Evolutionary conservation across 2,888 invertebrate genomes (phyloP), one percentile per base, ranked within the genome.

Genomic region (Drosophila cognata): DNA sequence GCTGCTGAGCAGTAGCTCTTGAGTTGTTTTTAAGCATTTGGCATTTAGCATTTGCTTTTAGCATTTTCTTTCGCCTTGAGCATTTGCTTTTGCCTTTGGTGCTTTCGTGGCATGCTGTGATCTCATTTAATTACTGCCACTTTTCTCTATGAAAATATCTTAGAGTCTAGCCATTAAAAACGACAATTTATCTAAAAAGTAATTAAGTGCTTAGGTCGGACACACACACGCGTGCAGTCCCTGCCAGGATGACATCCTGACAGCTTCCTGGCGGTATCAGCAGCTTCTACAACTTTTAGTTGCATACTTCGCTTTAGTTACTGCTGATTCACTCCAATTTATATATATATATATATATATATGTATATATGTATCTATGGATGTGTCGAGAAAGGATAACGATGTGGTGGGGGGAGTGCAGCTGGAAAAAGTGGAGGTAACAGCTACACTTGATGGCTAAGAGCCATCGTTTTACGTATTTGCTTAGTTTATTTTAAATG

Each of bases 181-280:
- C 82, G 86, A 88, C 90, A 88, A 90, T 90, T 88, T 88, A 90
- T 88, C 89, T 88, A 87, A 82, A 88, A 90, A 86, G 90, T 90
- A 88, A 88, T 88, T 88, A 88, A 88, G 89, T 80, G 89, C 87
- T 88, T 82, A 88, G 86, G 79, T 83, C 74, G 65, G 76, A 68
- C 74, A 74, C 62, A 75, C 51, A 65, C 46, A 71, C 10, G 64
- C 67, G 68, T 36, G 28, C 52, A 61, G 35, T 21, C 10, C 35
- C 28, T n/a, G 18, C 21, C 58, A 69, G 71, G 36, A 70, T 36
- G 71, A 28, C 71, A 59, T 52, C 21, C 52, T n/a, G 50, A 35
- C 56, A 43, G 57, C 60, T 33, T 59, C 55, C 56, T 65, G 51
- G 29, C 28, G 58, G 53, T 16, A 16, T 8, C 16, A 25, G 25